These are phyloP conservation scores for Nomada goodeniana DNA, from an alignment of 2,888 invertebrate species.

Conservation along the genomic window DNA sequence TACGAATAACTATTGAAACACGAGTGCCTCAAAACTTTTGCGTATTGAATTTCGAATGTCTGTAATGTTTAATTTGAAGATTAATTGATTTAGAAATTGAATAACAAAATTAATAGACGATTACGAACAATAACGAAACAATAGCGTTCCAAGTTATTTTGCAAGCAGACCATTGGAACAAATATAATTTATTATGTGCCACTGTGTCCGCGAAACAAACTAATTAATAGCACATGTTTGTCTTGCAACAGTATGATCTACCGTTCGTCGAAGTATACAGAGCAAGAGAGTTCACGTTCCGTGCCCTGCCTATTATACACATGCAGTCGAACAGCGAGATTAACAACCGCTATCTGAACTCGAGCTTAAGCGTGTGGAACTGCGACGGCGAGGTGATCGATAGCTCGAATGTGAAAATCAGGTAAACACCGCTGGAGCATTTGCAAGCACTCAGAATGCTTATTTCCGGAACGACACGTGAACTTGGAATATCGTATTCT, in stretches of 20 bases:
- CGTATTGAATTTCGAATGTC: no score
- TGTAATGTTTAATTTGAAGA: no score
- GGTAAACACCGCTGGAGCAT: slow-evolving; percentile 81
- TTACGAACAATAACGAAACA: background rate
- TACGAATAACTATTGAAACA: no score
- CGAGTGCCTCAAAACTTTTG: no score
- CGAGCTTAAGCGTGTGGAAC: slow-evolving; percentile 89
- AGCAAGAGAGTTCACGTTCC: slow-evolving; percentile 90
- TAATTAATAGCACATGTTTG: no score
- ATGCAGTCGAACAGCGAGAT: slow-evolving; percentile 71
- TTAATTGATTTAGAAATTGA: no score
- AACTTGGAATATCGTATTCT: background rate
- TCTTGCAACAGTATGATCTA: slow-evolving; percentile 86
- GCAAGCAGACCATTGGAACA: background rate
- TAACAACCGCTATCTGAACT: slow-evolving; percentile 75
- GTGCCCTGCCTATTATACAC: slow-evolving; percentile 83
- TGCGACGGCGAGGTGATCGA: slow-evolving; percentile 92
- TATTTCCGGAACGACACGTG: background rate
- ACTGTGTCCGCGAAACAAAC: no score
- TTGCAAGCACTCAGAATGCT: background rate
- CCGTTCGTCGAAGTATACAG: slow-evolving; percentile 91
- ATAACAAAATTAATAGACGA: no score
- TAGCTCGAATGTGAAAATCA: slow-evolving; percentile 88
- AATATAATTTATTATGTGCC: background rate
- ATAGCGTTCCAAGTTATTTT: background rate